Percentiles rank a stretch among this genome's conserved stretches.
Evolutionary conservation across 53 echinoderm and acorn worm species (phyloP).

Genomic region (Astropecten irregularis): DNA sequence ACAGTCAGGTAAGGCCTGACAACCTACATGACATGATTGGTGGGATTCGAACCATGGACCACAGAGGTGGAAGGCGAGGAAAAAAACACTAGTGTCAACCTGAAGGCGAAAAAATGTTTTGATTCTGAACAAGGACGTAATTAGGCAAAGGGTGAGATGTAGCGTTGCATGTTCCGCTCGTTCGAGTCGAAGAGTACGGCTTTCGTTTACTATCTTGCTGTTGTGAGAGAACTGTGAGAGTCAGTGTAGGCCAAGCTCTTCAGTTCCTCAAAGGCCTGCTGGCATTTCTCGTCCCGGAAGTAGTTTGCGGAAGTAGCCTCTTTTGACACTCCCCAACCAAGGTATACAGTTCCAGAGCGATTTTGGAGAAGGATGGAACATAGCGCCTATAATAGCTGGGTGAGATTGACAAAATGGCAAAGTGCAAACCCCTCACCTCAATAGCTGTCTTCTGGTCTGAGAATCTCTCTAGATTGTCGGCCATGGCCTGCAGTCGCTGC

Average conservation of each 20-base stretch:
- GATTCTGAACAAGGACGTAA: too few species aligned
- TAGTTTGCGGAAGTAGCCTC: not conserved
- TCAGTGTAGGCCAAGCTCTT: slow-evolving; percentile 62
- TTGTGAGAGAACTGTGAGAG: slow-evolving; percentile 56
- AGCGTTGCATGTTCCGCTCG: slow-evolving; percentile 55
- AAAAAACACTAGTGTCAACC: too few species aligned
- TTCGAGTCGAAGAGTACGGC: slow-evolving; percentile 44
- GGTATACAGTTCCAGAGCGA: not conserved
- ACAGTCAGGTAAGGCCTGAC: too few species aligned
- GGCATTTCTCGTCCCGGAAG: not conserved
- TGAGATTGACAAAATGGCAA: too few species aligned
- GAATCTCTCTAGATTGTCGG: slow-evolving; percentile 63
- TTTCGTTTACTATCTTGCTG: slow-evolving; percentile 48
- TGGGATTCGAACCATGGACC: too few species aligned
- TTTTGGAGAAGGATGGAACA: not conserved
- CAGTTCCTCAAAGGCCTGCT: slow-evolving; percentile 52
- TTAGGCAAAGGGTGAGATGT: too few species aligned
- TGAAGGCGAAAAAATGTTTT: too few species aligned
- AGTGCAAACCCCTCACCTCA: slow-evolving; percentile 69
- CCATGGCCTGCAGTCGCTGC: slow-evolving; percentile 68
- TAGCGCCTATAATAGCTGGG: slow-evolving; percentile 45
- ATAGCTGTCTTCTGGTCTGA: slow-evolving; percentile 78
- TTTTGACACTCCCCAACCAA: slow-evolving; percentile 4
- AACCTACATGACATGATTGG: too few species aligned
- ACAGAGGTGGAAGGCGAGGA: too few species aligned